Percentiles rank a stretch among this genome's conserved stretches.
Evolutionary conservation across 2,113 vertebrate genomes (phyloP).

Genomic region (Neogobius melanostomus): DNA sequence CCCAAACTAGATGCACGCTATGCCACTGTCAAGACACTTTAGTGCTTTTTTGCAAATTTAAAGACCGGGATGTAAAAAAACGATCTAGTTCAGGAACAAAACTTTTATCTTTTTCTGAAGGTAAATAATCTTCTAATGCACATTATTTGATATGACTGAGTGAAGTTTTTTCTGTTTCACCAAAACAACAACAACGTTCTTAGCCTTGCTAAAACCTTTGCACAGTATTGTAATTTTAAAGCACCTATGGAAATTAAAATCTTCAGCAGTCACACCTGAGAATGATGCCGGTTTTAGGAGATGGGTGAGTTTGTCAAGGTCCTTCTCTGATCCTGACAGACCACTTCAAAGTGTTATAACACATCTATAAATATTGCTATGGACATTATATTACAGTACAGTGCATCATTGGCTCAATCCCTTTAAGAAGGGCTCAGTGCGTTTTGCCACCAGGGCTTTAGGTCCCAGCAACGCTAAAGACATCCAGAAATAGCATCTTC

Average conservation of each 20-base stretch:
- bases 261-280: conserved; percentile 66
- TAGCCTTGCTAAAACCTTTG: background rate
- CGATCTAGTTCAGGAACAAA: background rate
- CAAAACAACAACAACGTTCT: background rate
- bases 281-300: conserved; percentile 60
- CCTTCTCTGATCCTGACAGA: conserved; percentile 58
- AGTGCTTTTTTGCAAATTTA: background rate
- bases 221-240: conserved; percentile 44
- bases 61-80: background rate
- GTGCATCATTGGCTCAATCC: conserved; percentile 80
- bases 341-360: conserved; percentile 70
- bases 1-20: background rate
- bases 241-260: conserved; percentile 46
- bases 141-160: background rate
- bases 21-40: background rate
- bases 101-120: background rate
- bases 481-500: conserved; percentile 52
- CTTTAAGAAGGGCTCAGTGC: conserved; percentile 74
- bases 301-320: conserved; percentile 49
- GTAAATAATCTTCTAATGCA: background rate
- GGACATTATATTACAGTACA: conserved; percentile 81
- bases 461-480: conserved; percentile 62
- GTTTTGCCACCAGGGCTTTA: conserved; percentile 68
- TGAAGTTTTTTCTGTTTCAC: background rate
- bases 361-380: conserved; percentile 84